Percentiles rank a stretch among this genome's conserved stretches.
Conservation (phyloP, 2,113 vertebrate genomes). For the Puffinus mauretanicus region DNA sequence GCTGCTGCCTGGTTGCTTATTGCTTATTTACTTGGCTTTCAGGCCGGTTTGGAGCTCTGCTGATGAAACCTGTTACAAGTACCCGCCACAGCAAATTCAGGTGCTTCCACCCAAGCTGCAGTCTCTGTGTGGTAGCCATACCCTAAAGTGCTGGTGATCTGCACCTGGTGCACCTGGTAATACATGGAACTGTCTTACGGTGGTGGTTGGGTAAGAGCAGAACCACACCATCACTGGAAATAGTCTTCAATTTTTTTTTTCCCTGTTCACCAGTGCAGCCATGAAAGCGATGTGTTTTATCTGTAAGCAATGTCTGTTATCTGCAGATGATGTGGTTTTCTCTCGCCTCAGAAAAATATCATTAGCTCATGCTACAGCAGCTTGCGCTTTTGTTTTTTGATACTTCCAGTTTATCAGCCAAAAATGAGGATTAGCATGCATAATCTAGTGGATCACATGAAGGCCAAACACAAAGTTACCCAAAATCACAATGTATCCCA, state of each 20-base stretch:
- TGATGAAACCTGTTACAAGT: neutral
- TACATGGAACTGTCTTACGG: neutral
- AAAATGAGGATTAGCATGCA: neutral
- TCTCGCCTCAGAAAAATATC: neutral
- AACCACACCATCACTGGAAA: neutral
- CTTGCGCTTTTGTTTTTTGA: neutral
- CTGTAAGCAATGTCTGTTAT: neutral
- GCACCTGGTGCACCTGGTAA: neutral
- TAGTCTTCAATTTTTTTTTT: neutral
- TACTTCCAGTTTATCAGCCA: neutral
- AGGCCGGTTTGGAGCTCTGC: neutral
- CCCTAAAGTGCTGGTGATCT: neutral
- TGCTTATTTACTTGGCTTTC: neutral
- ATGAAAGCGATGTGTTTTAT: neutral
- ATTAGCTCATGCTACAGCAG: neutral
- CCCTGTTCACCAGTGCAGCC: neutral
- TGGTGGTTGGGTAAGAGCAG: neutral
- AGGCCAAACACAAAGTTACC: neutral
- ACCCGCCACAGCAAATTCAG: neutral
- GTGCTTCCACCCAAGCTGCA: neutral
- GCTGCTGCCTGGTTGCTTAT: neutral
- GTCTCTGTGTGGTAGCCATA: fast-evolving
- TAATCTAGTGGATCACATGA: neutral
- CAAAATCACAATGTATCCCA: neutral
- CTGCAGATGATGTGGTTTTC: neutral